phyloP scores from a whole-genome alignment of 2,113 vertebrate species.

The Leucopsar rothschildi region DNA sequence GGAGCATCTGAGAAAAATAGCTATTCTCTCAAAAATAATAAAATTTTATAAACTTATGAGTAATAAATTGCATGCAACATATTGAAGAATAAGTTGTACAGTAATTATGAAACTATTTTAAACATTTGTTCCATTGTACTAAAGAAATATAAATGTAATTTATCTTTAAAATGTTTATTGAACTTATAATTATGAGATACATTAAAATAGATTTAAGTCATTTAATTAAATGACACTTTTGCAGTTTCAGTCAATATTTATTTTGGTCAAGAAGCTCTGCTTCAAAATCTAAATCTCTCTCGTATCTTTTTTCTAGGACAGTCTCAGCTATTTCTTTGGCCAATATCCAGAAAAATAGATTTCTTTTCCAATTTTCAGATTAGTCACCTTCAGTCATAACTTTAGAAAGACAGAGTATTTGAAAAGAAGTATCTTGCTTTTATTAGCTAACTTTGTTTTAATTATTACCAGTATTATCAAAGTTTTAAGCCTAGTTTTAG shows the following conservation, averaged over 20 bases:
- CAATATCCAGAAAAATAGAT: background rate
- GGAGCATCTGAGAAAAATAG: background rate
- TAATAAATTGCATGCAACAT: constrained; percentile 45
- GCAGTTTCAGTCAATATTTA: background rate
- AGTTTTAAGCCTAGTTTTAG: background rate
- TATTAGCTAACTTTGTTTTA: background rate
- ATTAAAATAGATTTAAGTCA: background rate
- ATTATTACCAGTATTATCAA: background rate
- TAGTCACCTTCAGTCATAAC: background rate
- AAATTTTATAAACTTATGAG: background rate
- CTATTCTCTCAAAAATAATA: background rate
- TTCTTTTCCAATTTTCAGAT: background rate
- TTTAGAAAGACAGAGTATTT: background rate
- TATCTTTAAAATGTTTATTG: background rate
- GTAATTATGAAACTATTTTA: constrained; percentile 3
- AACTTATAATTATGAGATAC: background rate
- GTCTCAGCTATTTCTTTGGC: background rate
- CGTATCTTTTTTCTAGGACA: background rate
- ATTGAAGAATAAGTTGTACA: background rate
- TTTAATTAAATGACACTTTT: background rate
- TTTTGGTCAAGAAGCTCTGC: background rate
- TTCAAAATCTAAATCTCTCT: background rate
- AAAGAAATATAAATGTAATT: background rate
- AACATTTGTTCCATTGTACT: constrained; percentile 63
- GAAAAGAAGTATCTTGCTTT: background rate